These are phyloP conservation scores for Channallabes apus DNA, from an alignment of 2,797 vertebrate genomes.

Conservation along the genomic window DNA sequence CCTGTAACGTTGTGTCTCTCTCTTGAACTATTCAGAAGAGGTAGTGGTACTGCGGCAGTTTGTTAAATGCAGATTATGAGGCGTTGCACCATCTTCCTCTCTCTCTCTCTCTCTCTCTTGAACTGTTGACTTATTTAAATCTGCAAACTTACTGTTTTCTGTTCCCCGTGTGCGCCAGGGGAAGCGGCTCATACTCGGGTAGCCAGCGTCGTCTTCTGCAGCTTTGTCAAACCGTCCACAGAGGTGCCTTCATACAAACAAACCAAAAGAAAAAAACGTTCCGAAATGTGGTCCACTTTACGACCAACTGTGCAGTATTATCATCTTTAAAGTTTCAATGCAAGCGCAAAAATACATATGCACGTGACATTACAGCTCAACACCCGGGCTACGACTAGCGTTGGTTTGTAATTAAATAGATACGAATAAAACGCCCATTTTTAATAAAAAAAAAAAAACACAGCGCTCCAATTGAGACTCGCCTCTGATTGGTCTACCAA, in stretches of 20 bases:
- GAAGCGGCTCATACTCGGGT: constrained; percentile 71
- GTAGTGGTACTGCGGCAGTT: background rate
- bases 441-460: constrained; percentile 62
- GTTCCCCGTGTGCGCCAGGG: constrained; percentile 46
- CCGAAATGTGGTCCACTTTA: background rate
- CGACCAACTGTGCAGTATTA: constrained; percentile 6
- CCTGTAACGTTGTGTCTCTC: background rate
- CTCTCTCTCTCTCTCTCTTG: no score
- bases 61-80: background rate
- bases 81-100: background rate
- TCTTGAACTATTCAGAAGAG: background rate
- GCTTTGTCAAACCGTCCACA: constrained; percentile 59
- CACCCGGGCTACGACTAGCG: constrained; percentile 30
- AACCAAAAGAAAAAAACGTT: constrained; percentile 25
- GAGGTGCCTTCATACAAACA: constrained; percentile 53
- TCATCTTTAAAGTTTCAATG: constrained; percentile 10
- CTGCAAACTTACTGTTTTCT: constrained; percentile 46
- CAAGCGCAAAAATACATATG: constrained; percentile 5
- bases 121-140: background rate
- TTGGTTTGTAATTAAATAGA: constrained; percentile 75
- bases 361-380: constrained; percentile 37
- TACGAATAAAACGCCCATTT: constrained; percentile 79
- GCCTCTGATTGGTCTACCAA: constrained; percentile 58
- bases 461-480: constrained; percentile 61
- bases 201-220: constrained; percentile 74